phyloP scores from a whole-genome alignment of 2,888 invertebrate species.

The Zygaena filipendulae region DNA sequence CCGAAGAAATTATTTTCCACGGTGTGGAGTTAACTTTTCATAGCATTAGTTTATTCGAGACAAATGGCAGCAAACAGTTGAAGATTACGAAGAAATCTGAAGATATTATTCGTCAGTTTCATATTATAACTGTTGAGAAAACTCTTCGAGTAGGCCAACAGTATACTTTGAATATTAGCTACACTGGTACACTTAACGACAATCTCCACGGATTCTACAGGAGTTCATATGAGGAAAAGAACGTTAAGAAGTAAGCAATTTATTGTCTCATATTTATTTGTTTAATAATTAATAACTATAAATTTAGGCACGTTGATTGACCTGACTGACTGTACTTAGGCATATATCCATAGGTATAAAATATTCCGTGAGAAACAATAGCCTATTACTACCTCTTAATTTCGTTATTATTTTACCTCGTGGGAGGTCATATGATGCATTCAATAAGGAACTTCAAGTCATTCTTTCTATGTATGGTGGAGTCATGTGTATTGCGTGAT shows the following conservation, averaged over 20 bases:
- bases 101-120: constrained; percentile 74
- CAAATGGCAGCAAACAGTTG: constrained; percentile 33
- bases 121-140: constrained; percentile 72
- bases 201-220: constrained; percentile 84
- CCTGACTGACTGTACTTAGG: no score
- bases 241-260: constrained; percentile 72
- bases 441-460: no score
- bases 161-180: constrained; percentile 77
- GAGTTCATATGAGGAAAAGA: constrained; percentile 78
- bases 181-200: constrained; percentile 78
- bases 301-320: no score
- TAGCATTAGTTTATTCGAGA: constrained; percentile 62
- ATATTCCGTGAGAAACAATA: no score
- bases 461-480: no score
- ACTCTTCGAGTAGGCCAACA: constrained; percentile 66
- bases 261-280: no score
- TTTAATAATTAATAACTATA: no score
- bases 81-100: constrained; percentile 50
- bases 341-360: no score
- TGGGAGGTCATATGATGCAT: constrained; percentile 6
- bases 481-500: no score
- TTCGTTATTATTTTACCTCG: no score
- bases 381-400: no score
- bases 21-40: constrained; percentile 75
- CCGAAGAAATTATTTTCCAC: constrained; percentile 79